Percentiles rank a stretch among this genome's conserved stretches.
These are phyloP conservation scores for Syngnathus scovelli DNA, from an alignment of 2,113 vertebrate genomes.

Conservation along the genomic window DNA sequence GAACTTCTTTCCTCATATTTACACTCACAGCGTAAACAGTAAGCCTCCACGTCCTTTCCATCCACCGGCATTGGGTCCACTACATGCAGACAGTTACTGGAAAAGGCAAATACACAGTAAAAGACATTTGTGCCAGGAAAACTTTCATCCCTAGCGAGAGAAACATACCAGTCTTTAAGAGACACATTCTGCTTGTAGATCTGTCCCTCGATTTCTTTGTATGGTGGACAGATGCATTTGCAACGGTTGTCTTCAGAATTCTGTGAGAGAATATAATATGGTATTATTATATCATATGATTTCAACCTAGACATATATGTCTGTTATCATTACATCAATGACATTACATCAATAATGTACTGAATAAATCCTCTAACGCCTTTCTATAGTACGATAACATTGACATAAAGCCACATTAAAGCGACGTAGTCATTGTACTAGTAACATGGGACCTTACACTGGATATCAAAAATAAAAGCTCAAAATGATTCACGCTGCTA, in stretches of 20 bases:
- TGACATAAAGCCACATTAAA: too few species aligned
- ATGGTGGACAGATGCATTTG: slow-evolving; percentile 97
- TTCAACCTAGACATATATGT: too few species aligned
- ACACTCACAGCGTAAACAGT: slow-evolving; percentile 96
- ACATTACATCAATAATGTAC: too few species aligned
- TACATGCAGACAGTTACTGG: slow-evolving; percentile 90
- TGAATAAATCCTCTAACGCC: too few species aligned
- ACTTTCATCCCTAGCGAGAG: not conserved
- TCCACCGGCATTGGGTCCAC: slow-evolving; percentile 94
- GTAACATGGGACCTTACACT: too few species aligned
- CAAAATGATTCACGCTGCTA: not conserved
- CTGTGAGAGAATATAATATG: slow-evolving; percentile 56
- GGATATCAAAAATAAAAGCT: too few species aligned
- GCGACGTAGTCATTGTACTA: too few species aligned
- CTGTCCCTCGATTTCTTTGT: slow-evolving; percentile 83
- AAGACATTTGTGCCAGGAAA: not conserved
- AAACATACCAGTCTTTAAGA: slow-evolving; percentile 90
- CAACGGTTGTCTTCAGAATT: slow-evolving; percentile 92
- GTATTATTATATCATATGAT: not conserved
- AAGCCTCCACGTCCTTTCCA: slow-evolving; percentile 91
- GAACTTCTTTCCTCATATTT: slow-evolving; percentile 99
- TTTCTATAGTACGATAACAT: too few species aligned
- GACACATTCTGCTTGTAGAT: slow-evolving; percentile 97
- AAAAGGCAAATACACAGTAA: not conserved
- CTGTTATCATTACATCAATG: too few species aligned